These are phyloP conservation scores for Tetragonula carbonaria DNA, from an alignment of 2,888 invertebrate genomes.

Conservation along the genomic window DNA sequence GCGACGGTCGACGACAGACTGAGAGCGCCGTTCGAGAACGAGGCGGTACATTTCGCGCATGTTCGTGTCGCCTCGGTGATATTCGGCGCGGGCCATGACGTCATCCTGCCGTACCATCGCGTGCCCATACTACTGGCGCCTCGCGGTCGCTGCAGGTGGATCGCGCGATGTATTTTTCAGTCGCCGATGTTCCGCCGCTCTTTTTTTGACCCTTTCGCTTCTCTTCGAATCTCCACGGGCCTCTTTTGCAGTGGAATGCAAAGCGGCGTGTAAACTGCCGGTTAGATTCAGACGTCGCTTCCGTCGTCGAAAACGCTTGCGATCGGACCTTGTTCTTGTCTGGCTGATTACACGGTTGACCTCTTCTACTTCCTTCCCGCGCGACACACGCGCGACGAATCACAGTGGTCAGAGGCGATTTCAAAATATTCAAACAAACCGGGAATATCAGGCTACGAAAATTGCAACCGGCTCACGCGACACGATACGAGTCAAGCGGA, in stretches of 20 bases:
- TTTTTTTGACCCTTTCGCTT: conserved; percentile 36
- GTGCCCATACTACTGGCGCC: conserved; percentile 81
- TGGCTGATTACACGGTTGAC: background rate
- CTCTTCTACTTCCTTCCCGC: background rate
- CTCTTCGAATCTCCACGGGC: conserved; percentile 32
- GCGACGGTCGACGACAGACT: conserved; percentile 77
- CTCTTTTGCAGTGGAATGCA: background rate
- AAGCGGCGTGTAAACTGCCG: background rate
- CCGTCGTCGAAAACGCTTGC: background rate
- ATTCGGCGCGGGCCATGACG: conserved; percentile 78
- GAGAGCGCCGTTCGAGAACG: conserved; percentile 71
- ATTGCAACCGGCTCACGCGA: background rate
- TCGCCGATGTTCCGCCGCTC: conserved; percentile 52
- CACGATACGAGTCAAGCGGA: background rate
- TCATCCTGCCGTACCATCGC: conserved; percentile 82
- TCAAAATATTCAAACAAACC: background rate
- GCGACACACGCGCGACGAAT: background rate
- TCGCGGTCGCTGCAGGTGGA: conserved; percentile 75
- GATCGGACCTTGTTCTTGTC: too few relatives aligned
- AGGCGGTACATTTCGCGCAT: conserved; percentile 68
- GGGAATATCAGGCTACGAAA: background rate
- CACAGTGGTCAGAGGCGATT: background rate
- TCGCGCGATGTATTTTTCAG: conserved; percentile 68
- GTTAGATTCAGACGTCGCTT: background rate
- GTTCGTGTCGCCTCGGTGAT: conserved; percentile 72